A percentile compares a stretch with the other conserved stretches of the same genome.
Conservation (phyloP, 2,888 invertebrate species). For the Heliconius ethilla region DNA sequence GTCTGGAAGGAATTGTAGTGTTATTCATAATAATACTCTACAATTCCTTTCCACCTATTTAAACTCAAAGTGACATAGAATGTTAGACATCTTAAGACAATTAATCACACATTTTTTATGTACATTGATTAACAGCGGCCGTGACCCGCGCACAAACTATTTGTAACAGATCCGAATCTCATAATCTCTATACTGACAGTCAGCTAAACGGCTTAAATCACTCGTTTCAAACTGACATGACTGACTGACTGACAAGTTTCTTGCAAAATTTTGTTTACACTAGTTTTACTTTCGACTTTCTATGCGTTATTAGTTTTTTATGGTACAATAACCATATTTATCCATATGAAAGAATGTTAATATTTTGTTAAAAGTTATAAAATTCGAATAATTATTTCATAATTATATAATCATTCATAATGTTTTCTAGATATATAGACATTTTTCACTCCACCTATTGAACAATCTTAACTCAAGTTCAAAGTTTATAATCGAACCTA, state of each 20-base stretch:
- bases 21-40: too few relatives aligned
- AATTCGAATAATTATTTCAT: too few relatives aligned
- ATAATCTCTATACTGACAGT: constrained; percentile 18
- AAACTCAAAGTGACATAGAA: neutral
- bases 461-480: too few relatives aligned
- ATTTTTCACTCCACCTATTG: too few relatives aligned
- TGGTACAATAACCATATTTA: too few relatives aligned
- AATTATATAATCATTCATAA: too few relatives aligned
- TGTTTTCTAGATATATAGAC: too few relatives aligned
- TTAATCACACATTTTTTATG: constrained; percentile 14
- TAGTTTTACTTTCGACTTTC: neutral
- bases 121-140: constrained; percentile 15
- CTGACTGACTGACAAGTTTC: constrained; percentile 5
- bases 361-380: too few relatives aligned
- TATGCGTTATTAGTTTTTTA: neutral
- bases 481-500: neutral
- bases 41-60: neutral
- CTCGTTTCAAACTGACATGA: neutral
- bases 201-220: constrained; percentile 10
- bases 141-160: constrained; percentile 4
- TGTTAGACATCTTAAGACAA: constrained; percentile 3
- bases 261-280: neutral
- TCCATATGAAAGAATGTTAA: too few relatives aligned
- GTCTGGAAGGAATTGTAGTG: too few relatives aligned
- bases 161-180: constrained; percentile 23